Evolutionary conservation across 1,140 invertebrate species (phyloP), one percentile per base, ranked within the genome.

Genomic region (Drosophila auraria): DNA sequence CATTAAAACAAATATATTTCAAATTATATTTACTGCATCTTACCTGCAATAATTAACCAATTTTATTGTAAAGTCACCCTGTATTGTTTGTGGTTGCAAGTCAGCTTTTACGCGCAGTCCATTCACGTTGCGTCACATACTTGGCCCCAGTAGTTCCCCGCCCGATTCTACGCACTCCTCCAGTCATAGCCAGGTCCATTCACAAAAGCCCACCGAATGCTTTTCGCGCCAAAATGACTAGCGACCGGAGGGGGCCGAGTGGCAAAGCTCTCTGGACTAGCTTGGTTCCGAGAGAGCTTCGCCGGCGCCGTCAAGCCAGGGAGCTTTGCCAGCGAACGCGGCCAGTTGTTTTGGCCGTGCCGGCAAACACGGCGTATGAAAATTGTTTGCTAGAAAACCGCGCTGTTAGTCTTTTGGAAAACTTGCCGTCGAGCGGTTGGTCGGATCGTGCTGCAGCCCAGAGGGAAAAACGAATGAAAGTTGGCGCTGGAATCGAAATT

Each of bases 391-490:
- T 82, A 86, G 84, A 74, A 87, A 87, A 83, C 62, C 77, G 68
- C 61, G 61, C 64, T 89, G 82, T 89, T 69, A 89, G 84, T 89
- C 84, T 89, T 89, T 81, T 84, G 84, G 86, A 90, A 89, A 89
- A 89, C 74, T 57, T 89, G 82, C 78, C 86, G 82, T 63, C 86
- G 84, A 86, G 86, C 82, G 86, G 83, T 87, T 87, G 83, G 78
- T 61, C 75, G 83, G 84, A 89, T 89, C 81, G 36, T 69, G 42
- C 42, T 69, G 50, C 42, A 56, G 30, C 45, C 54, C 15, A 9
- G 12, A 15, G 20, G 33, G 40, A 25, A 45, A 47, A 49, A 1
- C 17, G 44, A 30, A 49, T 38, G 45, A 49, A 44, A 62, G 12
- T 59, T 45, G n/a, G 14, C 49, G 56, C 17, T 65, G 59, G 64